These are phyloP conservation scores for Deroplatys truncata DNA, from an alignment of 2,888 invertebrate species.

Conservation along the genomic window DNA sequence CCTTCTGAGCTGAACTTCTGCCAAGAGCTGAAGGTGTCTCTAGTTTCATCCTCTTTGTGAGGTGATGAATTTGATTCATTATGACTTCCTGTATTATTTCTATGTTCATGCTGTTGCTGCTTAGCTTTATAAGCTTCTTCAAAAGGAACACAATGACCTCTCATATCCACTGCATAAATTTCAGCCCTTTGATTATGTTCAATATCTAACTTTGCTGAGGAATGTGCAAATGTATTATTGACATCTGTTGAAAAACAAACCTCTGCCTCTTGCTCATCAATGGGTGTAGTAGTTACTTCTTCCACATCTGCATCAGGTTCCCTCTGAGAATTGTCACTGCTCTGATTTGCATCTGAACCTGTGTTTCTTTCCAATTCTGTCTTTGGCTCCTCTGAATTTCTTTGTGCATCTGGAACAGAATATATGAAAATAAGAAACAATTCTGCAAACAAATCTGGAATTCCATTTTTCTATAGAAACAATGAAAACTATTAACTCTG, in stretches of 20 bases:
- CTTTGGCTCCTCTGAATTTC: neutral
- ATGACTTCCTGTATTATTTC: neutral
- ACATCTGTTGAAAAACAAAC: neutral
- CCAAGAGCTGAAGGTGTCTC: neutral
- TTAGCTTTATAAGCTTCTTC: neutral
- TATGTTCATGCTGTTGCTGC: no score
- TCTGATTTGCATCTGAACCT: neutral
- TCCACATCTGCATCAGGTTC: neutral
- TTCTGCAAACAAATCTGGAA: no score
- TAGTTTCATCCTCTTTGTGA: neutral
- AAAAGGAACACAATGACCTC: constrained; percentile 8
- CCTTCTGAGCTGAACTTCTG: neutral
- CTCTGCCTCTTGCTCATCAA: neutral
- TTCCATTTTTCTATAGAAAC: no score
- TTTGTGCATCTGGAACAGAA: neutral
- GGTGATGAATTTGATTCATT: neutral
- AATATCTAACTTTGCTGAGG: neutral
- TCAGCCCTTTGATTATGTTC: neutral
- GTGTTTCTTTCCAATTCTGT: neutral
- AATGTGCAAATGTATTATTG: neutral
- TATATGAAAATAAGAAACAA: no score
- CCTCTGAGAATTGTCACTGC: neutral
- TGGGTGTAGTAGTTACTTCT: neutral
- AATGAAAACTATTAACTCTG: no score
- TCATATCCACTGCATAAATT: constrained; percentile 12